Evolutionary conservation across 2,797 vertebrate species (phyloP).

Genomic region (Passerculus sandwichensis): DNA sequence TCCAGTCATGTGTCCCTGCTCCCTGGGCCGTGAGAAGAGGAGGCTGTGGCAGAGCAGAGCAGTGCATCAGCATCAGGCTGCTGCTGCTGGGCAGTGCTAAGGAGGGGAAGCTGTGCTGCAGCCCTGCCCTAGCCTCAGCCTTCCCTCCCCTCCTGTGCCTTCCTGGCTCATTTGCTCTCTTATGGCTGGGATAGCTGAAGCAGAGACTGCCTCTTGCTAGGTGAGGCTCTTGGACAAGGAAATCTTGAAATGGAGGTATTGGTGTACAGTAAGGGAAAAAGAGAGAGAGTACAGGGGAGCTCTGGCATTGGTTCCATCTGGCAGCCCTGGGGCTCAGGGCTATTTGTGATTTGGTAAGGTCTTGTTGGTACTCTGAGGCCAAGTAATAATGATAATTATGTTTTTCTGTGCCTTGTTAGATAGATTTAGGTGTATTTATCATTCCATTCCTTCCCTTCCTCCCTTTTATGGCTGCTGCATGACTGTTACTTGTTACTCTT

Average conservation of each 20-base stretch:
- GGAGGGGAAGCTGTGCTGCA: background rate
- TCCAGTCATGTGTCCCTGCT: background rate
- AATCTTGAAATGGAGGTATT: background rate
- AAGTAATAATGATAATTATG: background rate
- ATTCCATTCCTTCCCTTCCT: background rate
- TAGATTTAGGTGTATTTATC: background rate
- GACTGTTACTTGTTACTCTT: background rate
- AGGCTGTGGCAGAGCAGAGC: background rate
- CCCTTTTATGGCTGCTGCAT: background rate
- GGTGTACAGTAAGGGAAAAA: background rate
- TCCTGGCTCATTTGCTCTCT: background rate
- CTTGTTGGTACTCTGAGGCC: background rate
- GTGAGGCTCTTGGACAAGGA: background rate
- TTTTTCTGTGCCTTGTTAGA: background rate
- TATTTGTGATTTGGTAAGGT: background rate
- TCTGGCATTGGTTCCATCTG: background rate
- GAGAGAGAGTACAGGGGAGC: background rate
- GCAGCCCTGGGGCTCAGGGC: background rate
- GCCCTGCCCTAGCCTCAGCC: background rate
- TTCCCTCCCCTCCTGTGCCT: background rate
- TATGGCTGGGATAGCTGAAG: background rate
- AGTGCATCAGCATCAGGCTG: background rate
- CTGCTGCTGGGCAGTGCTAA: background rate
- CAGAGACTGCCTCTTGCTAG: background rate
- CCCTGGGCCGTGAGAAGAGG: background rate